Conservation (phyloP, 2,888 invertebrate genomes). For the Cremastobaeus sp. region DNA sequence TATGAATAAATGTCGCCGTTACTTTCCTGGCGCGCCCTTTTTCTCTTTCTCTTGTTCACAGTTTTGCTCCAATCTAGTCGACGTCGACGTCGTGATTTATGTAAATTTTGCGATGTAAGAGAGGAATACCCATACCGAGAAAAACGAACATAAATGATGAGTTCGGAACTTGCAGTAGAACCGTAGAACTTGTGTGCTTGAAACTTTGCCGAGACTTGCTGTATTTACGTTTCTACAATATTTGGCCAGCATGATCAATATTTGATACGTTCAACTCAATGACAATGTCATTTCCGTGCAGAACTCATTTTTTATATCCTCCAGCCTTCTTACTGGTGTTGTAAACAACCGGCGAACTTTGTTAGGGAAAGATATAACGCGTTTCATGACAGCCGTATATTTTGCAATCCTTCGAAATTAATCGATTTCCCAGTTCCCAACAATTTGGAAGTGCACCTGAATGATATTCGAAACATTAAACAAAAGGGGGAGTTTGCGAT, state of each 20-base stretch:
- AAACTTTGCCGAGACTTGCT: conserved; percentile 56
- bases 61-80: conserved; percentile 49
- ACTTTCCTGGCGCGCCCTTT: conserved; percentile 7
- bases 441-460: background rate
- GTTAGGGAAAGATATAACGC: background rate
- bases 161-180: conserved; percentile 53
- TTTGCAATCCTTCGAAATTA: no score
- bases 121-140: conserved; percentile 52
- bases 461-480: background rate
- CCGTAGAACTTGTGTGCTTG: conserved; percentile 49
- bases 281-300: conserved; percentile 46
- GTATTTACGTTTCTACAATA: conserved; percentile 58
- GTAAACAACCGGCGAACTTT: conserved; percentile 2
- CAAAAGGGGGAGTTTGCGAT: background rate
- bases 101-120: conserved; percentile 54
- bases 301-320: conserved; percentile 34
- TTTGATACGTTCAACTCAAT: conserved; percentile 49
- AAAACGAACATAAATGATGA: conserved; percentile 60
- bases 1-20: conserved; percentile 46
- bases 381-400: no score
- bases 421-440: no score
- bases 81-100: conserved; percentile 57
- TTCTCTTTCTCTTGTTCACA: conserved; percentile 34
- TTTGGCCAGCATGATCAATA: conserved; percentile 57
- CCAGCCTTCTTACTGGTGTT: no score